Conservation (phyloP, 2,113 vertebrate species). For the Cynocephalus volans region DNA sequence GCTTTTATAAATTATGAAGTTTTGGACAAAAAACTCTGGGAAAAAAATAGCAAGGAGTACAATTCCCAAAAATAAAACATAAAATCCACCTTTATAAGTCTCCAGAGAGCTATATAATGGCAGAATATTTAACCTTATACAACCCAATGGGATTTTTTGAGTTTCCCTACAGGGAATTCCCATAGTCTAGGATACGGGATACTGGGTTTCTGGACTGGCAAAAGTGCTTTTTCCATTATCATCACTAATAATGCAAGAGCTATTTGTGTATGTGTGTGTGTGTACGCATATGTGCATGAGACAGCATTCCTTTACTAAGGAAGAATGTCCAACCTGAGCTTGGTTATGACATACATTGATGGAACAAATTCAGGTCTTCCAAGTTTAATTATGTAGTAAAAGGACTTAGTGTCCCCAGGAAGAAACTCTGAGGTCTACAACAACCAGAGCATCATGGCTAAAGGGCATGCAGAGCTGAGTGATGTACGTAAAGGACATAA, state of each 20-base stretch:
- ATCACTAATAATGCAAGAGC: neutral
- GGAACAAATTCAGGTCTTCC: neutral
- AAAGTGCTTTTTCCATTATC: neutral
- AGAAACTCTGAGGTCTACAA: neutral
- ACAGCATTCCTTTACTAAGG: neutral
- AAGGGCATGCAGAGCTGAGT: neutral
- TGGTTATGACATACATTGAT: neutral
- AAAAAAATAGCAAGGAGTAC: conserved; percentile 47
- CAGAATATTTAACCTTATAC: neutral
- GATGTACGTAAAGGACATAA: neutral
- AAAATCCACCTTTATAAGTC: conserved; percentile 39
- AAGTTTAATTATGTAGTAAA: neutral
- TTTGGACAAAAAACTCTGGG: conserved; percentile 62
- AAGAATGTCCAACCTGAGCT: neutral
- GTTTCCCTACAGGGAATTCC: conserved; percentile 2
- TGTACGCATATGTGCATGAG: neutral
- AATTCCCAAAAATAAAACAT: neutral
- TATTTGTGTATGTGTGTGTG: neutral
- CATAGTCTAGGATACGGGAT: neutral
- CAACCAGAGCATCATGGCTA: neutral
- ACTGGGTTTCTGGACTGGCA: neutral
- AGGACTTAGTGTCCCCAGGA: neutral
- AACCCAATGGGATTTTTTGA: neutral
- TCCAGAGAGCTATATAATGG: neutral
- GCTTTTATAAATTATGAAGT: conserved; percentile 72